Evolutionary conservation across 2,888 invertebrate genomes (phyloP).

Genomic region (Meganola albula): DNA sequence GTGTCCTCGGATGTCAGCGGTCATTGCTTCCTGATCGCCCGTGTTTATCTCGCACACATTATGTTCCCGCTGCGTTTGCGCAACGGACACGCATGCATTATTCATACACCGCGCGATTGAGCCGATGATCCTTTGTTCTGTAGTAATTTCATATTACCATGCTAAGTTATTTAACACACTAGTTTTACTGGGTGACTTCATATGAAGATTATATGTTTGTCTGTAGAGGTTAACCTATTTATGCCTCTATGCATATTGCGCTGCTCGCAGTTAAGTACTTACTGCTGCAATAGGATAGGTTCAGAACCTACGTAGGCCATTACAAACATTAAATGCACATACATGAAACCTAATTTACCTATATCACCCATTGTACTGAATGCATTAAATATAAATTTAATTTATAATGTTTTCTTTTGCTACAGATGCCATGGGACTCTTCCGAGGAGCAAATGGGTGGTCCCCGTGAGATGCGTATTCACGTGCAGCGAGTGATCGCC

Average conservation of each 20-base stretch:
- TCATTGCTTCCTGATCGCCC: constrained; percentile 64
- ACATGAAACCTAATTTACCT: no score
- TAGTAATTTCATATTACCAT: constrained; percentile 37
- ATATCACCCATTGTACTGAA: no score
- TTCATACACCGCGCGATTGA: constrained; percentile 45
- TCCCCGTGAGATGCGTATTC: constrained; percentile 71
- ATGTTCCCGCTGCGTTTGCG: constrained; percentile 47
- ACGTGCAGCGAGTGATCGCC: constrained; percentile 70
- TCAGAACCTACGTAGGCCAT: no score
- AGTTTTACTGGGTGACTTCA: constrained; percentile 25
- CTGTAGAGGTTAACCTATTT: constrained; percentile 8
- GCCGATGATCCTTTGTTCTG: constrained; percentile 56
- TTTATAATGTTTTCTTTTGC: constrained; percentile 14
- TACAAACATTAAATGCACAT: no score
- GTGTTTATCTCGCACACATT: constrained; percentile 36
- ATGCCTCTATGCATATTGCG: no score
- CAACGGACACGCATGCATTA: constrained; percentile 50
- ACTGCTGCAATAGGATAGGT: no score
- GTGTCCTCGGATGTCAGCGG: constrained; percentile 51
- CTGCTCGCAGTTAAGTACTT: constrained; percentile 5
- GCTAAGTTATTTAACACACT: constrained; percentile 34
- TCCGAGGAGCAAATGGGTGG: constrained; percentile 64
- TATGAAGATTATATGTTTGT: constrained; percentile 6
- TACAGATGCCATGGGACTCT: constrained; percentile 70
- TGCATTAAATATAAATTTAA: neutral